A percentile compares a stretch with the other conserved stretches of the same genome.
phyloP scores from a whole-genome alignment of 2,888 invertebrate species.

The Hydrotaea cyrtoneurina region DNA sequence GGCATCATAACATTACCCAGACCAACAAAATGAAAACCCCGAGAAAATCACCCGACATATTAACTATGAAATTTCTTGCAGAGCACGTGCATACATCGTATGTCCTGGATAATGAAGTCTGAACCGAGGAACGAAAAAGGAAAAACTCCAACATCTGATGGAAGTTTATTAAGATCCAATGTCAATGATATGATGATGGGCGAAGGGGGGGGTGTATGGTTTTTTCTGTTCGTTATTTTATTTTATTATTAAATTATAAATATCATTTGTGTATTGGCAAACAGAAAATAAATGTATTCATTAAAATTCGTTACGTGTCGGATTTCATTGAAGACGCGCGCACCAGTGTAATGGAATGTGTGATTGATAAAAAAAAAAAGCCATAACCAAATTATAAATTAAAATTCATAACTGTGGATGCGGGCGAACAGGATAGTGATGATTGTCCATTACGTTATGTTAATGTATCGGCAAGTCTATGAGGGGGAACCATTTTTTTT shows the following conservation, averaged over 20 bases:
- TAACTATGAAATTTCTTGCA: neutral
- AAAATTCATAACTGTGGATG: slow-evolving; percentile 29
- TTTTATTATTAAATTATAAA: slow-evolving; percentile 28
- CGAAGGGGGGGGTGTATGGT: neutral
- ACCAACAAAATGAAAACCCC: neutral
- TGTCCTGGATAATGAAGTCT: slow-evolving; percentile 1
- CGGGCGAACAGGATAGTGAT: slow-evolving; percentile 27
- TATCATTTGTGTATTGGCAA: slow-evolving; percentile 24
- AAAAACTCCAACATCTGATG: neutral
- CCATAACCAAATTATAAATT: slow-evolving; percentile 20
- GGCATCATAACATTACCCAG: neutral
- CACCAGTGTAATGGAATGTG: neutral
- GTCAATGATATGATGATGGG: neutral
- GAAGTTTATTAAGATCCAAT: slow-evolving; percentile 22
- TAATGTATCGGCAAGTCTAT: no score
- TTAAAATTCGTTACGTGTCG: slow-evolving; percentile 5
- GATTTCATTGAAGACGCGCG: slow-evolving; percentile 6
- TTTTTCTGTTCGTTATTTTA: neutral
- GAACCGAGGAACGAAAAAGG: neutral
- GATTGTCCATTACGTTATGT: neutral
- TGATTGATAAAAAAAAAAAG: slow-evolving; percentile 18
- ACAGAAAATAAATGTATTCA: neutral
- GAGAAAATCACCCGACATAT: neutral
- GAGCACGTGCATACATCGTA: slow-evolving; percentile 1
- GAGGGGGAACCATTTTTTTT: no score